phyloP scores from a whole-genome alignment of 2,797 vertebrate species.

The Neopelma chrysocephalum region DNA sequence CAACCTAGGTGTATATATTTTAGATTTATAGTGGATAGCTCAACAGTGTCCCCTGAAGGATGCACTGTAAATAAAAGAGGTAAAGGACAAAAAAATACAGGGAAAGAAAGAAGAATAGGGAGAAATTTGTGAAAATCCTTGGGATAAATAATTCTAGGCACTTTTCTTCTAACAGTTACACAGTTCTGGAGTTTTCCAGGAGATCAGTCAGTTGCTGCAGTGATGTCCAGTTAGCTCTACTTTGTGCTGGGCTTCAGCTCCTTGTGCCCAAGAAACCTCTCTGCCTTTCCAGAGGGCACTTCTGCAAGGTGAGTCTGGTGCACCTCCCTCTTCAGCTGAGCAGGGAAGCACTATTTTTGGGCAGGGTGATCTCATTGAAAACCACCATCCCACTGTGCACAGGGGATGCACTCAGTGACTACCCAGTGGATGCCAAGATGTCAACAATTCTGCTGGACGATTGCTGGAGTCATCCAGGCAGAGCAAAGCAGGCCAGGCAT shows the following conservation, averaged over 20 bases:
- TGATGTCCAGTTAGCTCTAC: not conserved
- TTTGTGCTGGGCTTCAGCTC: not conserved
- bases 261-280: not conserved
- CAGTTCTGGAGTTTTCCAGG: not conserved
- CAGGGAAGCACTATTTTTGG: not conserved
- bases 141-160: not conserved
- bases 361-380: not conserved
- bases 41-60: slow-evolving; percentile 56
- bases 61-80: not conserved
- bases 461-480: not conserved
- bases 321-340: not conserved
- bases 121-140: not conserved
- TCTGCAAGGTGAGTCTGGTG: not conserved
- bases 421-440: no score
- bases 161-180: not conserved
- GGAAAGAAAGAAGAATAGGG: not conserved
- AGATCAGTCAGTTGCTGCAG: not conserved
- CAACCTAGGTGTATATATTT: not conserved
- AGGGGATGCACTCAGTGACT: not conserved
- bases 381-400: no score
- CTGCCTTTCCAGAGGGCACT: not conserved
- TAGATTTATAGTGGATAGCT: slow-evolving; percentile 11
- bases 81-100: not conserved
- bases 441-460: not conserved
- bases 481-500: not conserved